Base-by-base conservation (phyloP, 2,888 invertebrate species). In the Crematogaster levior region DNA sequence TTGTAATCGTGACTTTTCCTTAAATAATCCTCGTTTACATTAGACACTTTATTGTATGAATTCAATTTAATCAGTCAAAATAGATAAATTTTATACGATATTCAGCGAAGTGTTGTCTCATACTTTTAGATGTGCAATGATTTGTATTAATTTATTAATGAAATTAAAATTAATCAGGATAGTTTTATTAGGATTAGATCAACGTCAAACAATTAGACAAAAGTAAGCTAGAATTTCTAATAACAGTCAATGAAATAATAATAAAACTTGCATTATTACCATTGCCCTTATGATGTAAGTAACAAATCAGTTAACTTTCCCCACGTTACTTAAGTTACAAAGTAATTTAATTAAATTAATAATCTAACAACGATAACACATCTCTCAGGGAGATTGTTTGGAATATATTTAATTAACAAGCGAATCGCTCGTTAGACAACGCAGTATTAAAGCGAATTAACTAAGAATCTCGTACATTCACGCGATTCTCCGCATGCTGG, bases 141-240 rank as follows among this genome's bases (percentile, higher is more conserved):
- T 79, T 56, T 51, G 30, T 37, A n/a, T 56, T 70, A 70, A 79
- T 79, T 34, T 70, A 58, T 79, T 79, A 79, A 70, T 79, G 70
- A n/a, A 70, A 58, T 70, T 56, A 68, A 58, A 18, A 15, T 46
- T 79, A 30, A 66, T 79, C 51, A 46, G 30, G 43, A 56, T 34
- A 24, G 34, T 34, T 70, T 70, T 10, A 21, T 53, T 43, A 9
- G 34, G 56, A 3, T 58, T 24, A n/a, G 21, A 21, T 21, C 4
- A 34, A 34, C 34, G 34, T 34, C 34, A 6, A 34, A 34, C 34
- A n/a, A n/a, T n/a, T n/a, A n/a, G n/a, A n/a, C n/a, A n/a, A n/a
- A n/a, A n/a, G n/a, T n/a, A n/a, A n/a, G n/a, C n/a, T n/a, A n/a
- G n/a, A n/a, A n/a, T n/a, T n/a, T n/a, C n/a, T n/a, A n/a, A n/a